Conservation (phyloP, 2,888 invertebrate genomes). For the Enchytraeus crypticus region DNA sequence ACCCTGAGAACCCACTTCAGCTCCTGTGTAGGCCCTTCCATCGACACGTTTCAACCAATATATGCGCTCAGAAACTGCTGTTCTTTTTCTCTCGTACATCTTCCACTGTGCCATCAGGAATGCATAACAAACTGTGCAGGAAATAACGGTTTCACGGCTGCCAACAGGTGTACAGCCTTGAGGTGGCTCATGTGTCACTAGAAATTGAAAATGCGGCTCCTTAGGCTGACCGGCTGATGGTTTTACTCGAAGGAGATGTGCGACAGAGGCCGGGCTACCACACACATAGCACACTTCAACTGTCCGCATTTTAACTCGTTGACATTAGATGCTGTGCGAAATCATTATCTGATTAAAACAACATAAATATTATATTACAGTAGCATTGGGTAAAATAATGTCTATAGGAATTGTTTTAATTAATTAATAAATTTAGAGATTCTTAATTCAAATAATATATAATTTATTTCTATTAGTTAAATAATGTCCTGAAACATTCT, state of each 20-base stretch:
- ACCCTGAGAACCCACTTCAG: slow-evolving; percentile 70
- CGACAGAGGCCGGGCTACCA: slow-evolving; percentile 40
- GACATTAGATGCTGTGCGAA: not conserved
- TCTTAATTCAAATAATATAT: too few species aligned
- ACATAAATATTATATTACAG: too few species aligned
- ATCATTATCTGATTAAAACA: too few species aligned
- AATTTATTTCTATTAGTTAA: too few species aligned
- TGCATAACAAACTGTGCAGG: slow-evolving; percentile 77
- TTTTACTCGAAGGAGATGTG: slow-evolving; percentile 48
- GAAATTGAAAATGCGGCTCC: slow-evolving; percentile 76
- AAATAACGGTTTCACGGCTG: slow-evolving; percentile 52
- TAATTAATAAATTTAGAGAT: too few species aligned
- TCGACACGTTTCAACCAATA: slow-evolving; percentile 88
- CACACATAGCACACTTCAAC: slow-evolving; percentile 43
- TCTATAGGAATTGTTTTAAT: too few species aligned
- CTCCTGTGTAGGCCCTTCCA: slow-evolving; percentile 68
- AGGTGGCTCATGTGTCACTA: slow-evolving; percentile 80
- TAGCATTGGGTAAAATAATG: too few species aligned
- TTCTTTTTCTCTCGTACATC: slow-evolving; percentile 72
- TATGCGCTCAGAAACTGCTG: slow-evolving; percentile 74
- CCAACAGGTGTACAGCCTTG: slow-evolving; percentile 54
- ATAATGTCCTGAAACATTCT: too few species aligned
- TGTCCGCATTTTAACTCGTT: not conserved
- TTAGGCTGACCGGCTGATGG: slow-evolving; percentile 55
- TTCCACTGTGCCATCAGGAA: slow-evolving; percentile 86